Conservation (phyloP, 2,113 vertebrate genomes). For the Alouatta palliata region DNA sequence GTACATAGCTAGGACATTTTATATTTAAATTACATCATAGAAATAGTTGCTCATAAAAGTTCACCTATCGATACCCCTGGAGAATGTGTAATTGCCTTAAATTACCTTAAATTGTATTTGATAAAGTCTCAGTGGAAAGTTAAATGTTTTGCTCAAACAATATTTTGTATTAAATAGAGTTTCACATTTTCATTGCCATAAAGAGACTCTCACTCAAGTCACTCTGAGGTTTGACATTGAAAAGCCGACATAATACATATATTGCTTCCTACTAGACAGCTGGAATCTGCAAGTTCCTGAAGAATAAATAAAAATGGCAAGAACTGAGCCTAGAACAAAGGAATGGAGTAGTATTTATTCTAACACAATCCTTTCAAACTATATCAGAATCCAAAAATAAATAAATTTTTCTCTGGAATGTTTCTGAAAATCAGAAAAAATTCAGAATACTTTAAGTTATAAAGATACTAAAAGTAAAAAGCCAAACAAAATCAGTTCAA, state of each 20-base stretch:
- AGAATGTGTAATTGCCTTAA: conserved; percentile 9
- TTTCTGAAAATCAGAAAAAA: background rate
- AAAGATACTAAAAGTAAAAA: background rate
- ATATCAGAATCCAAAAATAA: background rate
- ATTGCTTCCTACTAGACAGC: background rate
- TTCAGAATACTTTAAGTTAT: background rate
- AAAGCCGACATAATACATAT: background rate
- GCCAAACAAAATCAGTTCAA: background rate
- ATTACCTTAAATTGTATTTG: conserved; percentile 24
- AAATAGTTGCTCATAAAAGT: background rate
- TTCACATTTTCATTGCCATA: background rate
- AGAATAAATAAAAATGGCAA: background rate
- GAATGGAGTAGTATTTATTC: background rate
- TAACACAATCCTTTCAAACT: background rate
- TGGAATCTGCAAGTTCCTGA: background rate
- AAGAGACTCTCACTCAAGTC: background rate
- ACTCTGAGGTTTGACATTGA: background rate
- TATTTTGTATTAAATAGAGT: conserved; percentile 20
- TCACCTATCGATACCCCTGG: background rate
- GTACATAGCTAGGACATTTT: background rate
- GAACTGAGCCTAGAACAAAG: background rate
- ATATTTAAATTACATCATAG: background rate
- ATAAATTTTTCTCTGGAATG: background rate
- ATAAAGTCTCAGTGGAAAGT: background rate
- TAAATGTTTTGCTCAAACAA: conserved; percentile 17